These are phyloP conservation scores for Protonemura montana DNA, from an alignment of 2,888 invertebrate species.

Conservation along the genomic window DNA sequence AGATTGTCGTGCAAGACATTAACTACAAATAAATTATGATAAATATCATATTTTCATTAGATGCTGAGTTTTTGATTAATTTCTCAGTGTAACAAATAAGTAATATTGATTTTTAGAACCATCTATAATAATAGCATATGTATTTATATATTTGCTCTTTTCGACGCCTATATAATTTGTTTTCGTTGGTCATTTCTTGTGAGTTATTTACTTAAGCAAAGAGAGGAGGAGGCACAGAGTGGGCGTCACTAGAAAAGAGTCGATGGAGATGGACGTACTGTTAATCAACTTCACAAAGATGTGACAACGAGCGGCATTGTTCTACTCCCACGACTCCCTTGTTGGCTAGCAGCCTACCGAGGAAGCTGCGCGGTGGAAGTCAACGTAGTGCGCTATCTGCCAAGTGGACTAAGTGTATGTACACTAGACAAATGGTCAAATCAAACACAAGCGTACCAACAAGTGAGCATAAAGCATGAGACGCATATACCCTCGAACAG, in stretches of 20 bases:
- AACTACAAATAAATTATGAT: not conserved
- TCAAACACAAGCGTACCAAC: slow-evolving; percentile 2
- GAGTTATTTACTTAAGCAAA: not conserved
- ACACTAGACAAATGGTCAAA: slow-evolving; percentile 19
- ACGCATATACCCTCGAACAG: not conserved
- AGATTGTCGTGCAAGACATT: not conserved
- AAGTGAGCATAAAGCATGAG: not conserved
- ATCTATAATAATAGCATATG: not conserved
- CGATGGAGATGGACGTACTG: slow-evolving; percentile 4
- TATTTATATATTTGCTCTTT: not conserved
- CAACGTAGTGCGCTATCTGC: not conserved
- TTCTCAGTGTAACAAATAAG: not conserved
- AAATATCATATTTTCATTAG: not conserved
- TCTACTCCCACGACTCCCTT: slow-evolving; percentile 25
- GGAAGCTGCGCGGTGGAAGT: not conserved
- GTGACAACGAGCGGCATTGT: slow-evolving; percentile 7
- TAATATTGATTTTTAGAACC: not conserved
- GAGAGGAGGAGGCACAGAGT: not conserved
- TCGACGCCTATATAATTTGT: not conserved
- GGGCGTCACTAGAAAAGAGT: not conserved
- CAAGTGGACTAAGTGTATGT: slow-evolving; percentile 33
- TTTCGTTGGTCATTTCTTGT: not conserved
- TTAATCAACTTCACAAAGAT: slow-evolving; percentile 12
- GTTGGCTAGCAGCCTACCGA: not conserved
- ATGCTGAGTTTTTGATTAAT: not conserved